A percentile compares a stretch with the other conserved stretches of the same genome.
Evolutionary conservation across 2,113 vertebrate genomes (phyloP).

Genomic region (Trichechus manatus): DNA sequence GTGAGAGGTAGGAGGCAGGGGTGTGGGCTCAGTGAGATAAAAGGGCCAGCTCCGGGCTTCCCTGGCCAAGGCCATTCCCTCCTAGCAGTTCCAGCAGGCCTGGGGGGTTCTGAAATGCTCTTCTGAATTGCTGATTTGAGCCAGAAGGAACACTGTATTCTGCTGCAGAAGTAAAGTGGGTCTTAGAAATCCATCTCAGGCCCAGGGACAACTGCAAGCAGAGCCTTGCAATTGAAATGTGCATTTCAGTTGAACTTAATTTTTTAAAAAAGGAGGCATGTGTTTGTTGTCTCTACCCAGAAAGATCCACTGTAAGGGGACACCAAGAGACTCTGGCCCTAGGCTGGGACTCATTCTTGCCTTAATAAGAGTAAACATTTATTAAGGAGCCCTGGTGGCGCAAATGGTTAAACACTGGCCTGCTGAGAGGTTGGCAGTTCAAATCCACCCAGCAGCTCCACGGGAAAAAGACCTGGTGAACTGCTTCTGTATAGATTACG

Average conservation of each 20-base stretch:
- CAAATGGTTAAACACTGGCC: not conserved
- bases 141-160: not conserved
- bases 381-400: not conserved
- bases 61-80: not conserved
- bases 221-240: not conserved
- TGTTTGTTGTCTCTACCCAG: not conserved
- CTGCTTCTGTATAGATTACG: not conserved
- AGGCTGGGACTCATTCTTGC: not conserved
- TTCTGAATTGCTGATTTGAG: not conserved
- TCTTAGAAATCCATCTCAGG: not conserved
- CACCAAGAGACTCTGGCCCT: not conserved
- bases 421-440: not conserved
- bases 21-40: not conserved
- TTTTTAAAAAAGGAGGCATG: not conserved
- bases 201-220: not conserved
- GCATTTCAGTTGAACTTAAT: not conserved
- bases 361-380: not conserved
- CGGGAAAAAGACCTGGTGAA: not conserved
- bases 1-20: slow-evolving; percentile 84
- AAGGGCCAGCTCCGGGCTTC: not conserved
- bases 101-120: not conserved
- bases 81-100: not conserved
- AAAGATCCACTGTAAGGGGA: not conserved
- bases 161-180: not conserved
- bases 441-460: not conserved